Evolutionary conservation across 1,140 invertebrate genomes (phyloP), one percentile per base, ranked within the genome.

Genomic region (Drosophila sproati): DNA sequence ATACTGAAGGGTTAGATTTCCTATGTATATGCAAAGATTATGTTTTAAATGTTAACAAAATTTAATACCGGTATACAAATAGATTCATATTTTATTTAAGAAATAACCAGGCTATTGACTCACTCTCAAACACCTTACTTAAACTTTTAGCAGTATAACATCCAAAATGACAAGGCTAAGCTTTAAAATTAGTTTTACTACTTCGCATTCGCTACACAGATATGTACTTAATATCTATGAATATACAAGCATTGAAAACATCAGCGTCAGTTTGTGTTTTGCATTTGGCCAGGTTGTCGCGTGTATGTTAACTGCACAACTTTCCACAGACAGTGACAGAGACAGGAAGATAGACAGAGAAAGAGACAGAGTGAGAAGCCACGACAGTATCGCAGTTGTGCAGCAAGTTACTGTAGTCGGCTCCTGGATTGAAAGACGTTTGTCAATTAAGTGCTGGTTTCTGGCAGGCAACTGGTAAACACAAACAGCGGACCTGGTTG

Each of bases 381-480:
- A 41, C 8, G 10, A n/a, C 12, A 51, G 7, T 3, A 28, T 57
- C 5, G 56, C 35, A 37, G 29, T 35, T 8, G 47, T 28, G 43
- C 64, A 35, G 37, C 68, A 64, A 64, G 64, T 61, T 70, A n/a
- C 12, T 74, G 48, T 59, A 43, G 54, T 74, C 71, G 57, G 12
- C 28, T 45, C 7, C 8, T 10, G 43, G 10, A 45, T 39, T 75
- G 76, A 83, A 43, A 83, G 80, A 72, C 80, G 64, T 73, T 82
- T 72, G 72, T 82, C 80, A 82, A 73, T 83, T 79, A 55, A 59
- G 70, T 64, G 70, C 48, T 79, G 60, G 60, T 50, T 50, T 31
- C 63, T 78, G 61, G 29, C 50, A 43, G 31, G 20, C 20, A 20
- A 20, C 1, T 20, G 20, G 28, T 37, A 29, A 60, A 66, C 64